Evolutionary conservation across 2,113 vertebrate species (phyloP).

Genomic region (Proteles cristata): DNA sequence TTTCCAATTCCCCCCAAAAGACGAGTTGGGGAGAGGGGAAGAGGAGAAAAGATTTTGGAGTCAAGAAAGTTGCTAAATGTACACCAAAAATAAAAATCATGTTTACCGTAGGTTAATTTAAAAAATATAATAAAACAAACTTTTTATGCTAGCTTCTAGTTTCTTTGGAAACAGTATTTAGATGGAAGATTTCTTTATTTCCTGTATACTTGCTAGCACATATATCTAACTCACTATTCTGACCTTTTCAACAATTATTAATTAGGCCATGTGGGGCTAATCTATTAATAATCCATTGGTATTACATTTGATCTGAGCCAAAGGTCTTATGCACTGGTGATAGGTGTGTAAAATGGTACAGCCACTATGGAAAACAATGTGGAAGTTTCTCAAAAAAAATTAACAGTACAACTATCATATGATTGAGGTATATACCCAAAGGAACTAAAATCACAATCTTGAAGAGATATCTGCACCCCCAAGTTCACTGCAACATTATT

Average conservation of each 20-base stretch:
- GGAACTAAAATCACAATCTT: background rate
- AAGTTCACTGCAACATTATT: background rate
- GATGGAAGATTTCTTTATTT: background rate
- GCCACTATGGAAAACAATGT: background rate
- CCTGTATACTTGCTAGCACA: background rate
- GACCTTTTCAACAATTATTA: background rate
- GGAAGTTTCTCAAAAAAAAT: background rate
- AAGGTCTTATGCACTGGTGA: background rate
- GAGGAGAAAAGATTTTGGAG: background rate
- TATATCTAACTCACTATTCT: background rate
- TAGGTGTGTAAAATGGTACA: background rate
- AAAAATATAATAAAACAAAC: background rate
- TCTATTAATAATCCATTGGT: background rate
- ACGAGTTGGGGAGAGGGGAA: background rate
- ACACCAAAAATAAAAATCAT: background rate
- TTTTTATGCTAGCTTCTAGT: background rate
- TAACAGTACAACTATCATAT: background rate
- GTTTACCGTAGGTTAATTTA: background rate
- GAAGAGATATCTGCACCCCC: background rate
- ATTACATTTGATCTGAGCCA: background rate
- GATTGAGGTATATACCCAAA: background rate
- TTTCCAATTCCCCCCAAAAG: background rate
- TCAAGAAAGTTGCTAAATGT: background rate
- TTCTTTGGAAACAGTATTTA: background rate
- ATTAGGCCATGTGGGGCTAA: background rate